Evolutionary conservation across 2,888 invertebrate genomes (phyloP).

Genomic region (Steinernema carpocapsae): DNA sequence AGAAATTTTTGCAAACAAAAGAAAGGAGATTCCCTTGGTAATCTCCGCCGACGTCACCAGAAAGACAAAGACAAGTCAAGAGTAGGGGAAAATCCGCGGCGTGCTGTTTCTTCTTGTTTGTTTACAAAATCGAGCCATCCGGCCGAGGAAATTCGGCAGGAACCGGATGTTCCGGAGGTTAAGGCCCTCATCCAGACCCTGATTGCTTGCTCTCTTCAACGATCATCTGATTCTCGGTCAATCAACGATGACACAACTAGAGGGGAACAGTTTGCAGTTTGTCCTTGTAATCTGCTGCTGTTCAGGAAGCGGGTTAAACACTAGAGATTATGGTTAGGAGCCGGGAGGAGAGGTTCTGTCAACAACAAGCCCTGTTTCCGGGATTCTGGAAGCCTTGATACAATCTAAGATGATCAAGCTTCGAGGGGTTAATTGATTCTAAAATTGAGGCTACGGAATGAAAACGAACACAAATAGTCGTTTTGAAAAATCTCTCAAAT

Average conservation of each 20-base stretch:
- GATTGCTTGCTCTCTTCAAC: neutral
- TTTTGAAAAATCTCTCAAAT: too few species aligned
- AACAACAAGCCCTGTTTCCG: neutral
- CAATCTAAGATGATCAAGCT: neutral
- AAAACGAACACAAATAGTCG: too few species aligned
- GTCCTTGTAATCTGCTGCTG: neutral
- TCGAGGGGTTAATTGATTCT: neutral
- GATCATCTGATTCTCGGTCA: slow-evolving; percentile 29
- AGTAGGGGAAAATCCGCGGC: neutral
- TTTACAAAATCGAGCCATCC: neutral
- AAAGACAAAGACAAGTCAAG: neutral
- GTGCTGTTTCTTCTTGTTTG: neutral
- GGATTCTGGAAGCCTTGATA: neutral
- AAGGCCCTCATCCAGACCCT: neutral
- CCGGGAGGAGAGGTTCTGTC: neutral
- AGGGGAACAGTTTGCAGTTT: slow-evolving; percentile 26
- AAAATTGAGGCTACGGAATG: neutral
- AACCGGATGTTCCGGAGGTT: slow-evolving; percentile 24
- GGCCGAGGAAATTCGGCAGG: neutral
- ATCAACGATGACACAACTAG: slow-evolving; percentile 19
- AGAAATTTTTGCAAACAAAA: neutral
- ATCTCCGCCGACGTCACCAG: neutral
- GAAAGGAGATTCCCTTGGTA: neutral
- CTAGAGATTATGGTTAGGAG: neutral
- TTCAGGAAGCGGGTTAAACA: too few species aligned